These are phyloP conservation scores for Pteromalus puparum DNA, from an alignment of 1,140 invertebrate species.

Conservation along the genomic window DNA sequence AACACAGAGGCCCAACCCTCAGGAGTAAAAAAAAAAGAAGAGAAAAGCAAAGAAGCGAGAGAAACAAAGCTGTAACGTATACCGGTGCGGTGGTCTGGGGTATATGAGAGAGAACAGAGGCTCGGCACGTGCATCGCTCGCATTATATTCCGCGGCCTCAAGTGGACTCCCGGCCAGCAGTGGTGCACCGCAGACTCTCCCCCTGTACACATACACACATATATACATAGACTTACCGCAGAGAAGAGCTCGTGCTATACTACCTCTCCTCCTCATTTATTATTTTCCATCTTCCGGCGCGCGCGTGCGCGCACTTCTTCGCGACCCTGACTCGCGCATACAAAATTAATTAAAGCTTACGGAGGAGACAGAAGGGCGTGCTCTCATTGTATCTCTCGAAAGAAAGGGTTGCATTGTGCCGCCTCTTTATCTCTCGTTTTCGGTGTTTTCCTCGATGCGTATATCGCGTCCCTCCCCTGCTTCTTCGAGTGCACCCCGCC, in stretches of 20 bases:
- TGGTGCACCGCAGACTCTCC: slow-evolving; percentile 30
- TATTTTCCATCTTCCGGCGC: slow-evolving; percentile 43
- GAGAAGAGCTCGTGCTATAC: not conserved
- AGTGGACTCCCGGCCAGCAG: slow-evolving; percentile 56
- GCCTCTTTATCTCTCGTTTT: slow-evolving; percentile 16
- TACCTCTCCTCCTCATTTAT: slow-evolving; percentile 47
- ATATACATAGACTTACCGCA: not conserved
- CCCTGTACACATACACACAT: not conserved
- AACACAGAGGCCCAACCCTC: no score
- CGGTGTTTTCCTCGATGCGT: not conserved
- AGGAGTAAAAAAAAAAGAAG: not conserved
- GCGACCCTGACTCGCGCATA: slow-evolving; percentile 62
- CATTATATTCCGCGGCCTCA: slow-evolving; percentile 63
- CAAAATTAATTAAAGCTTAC: slow-evolving; percentile 73
- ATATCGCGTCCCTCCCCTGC: slow-evolving; percentile 10
- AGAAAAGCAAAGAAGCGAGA: not conserved
- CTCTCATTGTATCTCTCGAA: slow-evolving; percentile 50
- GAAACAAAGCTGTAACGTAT: slow-evolving; percentile 44
- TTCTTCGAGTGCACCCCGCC: slow-evolving; percentile 45
- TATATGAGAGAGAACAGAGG: slow-evolving; percentile 15
- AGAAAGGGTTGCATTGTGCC: slow-evolving; percentile 16
- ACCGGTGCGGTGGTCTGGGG: not conserved
- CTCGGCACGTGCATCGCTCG: slow-evolving; percentile 61
- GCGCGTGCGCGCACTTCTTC: not conserved
- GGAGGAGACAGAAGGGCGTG: slow-evolving; percentile 41